Conservation (phyloP, 2,113 vertebrate species). For the Catharus bicknelli region DNA sequence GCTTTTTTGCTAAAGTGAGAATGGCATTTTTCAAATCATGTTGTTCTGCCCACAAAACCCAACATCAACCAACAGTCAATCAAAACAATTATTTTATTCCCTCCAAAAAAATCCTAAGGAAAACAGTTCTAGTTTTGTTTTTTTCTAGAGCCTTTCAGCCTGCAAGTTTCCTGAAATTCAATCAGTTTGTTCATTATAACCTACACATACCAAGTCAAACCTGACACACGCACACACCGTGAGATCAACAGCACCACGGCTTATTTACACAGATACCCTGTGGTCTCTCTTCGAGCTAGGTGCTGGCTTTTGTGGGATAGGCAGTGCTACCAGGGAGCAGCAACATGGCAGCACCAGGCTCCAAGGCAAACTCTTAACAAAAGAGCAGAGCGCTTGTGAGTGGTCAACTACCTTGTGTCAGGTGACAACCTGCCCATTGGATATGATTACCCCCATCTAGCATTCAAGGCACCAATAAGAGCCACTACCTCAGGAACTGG, state of each 20-base stretch:
- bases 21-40: constrained; percentile 5
- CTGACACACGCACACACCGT: neutral
- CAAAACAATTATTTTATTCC: neutral
- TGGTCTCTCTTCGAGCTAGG: neutral
- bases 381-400: neutral
- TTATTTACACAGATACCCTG: neutral
- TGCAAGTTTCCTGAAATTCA: neutral
- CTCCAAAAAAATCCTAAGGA: neutral
- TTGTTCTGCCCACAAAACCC: constrained; percentile 9
- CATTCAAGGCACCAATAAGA: neutral
- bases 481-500: neutral
- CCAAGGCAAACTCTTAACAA: neutral
- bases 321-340: neutral
- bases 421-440: neutral
- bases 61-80: neutral
- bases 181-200: neutral
- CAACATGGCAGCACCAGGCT: neutral
- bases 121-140: neutral
- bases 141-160: neutral
- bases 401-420: neutral
- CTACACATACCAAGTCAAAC: fast-evolving
- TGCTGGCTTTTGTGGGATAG: neutral
- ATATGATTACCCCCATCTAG: neutral
- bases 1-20: neutral
- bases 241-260: neutral